phyloP scores from a whole-genome alignment of 2,888 invertebrate species.

The Eristalis intricaria region DNA sequence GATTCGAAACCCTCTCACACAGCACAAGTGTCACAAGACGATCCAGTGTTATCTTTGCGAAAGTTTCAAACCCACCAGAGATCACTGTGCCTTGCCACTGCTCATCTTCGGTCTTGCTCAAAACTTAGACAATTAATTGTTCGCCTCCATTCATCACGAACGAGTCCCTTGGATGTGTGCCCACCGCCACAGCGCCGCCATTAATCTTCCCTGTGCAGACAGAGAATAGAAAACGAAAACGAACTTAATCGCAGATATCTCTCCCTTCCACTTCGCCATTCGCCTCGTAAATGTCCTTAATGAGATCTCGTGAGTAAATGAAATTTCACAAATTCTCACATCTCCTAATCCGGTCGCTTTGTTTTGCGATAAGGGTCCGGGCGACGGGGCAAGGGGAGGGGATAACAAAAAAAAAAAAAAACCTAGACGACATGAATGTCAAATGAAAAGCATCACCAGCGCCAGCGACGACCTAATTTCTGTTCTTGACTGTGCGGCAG shows the following conservation, averaged over 20 bases:
- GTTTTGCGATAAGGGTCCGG: too few species aligned
- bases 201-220: background rate
- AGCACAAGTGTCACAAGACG: background rate
- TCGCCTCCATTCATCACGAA: constrained; percentile 11
- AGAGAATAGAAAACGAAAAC: background rate
- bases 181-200: constrained; percentile 5
- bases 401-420: background rate
- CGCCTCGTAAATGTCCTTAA: constrained; percentile 18
- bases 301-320: constrained; percentile 21
- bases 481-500: background rate
- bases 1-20: background rate
- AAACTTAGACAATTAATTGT: constrained; percentile 43
- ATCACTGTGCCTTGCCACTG: background rate
- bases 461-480: too few species aligned
- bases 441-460: constrained; percentile 16
- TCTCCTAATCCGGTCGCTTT: constrained; percentile 18
- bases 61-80: background rate
- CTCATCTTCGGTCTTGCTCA: background rate
- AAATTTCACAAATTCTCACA: constrained; percentile 25
- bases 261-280: constrained; percentile 6
- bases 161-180: background rate
- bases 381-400: background rate
- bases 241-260: constrained; percentile 28
- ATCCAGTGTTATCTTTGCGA: background rate
- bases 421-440: background rate